Base-by-base conservation (phyloP, 2,797 vertebrate species). In the Ptychadena robeensis region DNA sequence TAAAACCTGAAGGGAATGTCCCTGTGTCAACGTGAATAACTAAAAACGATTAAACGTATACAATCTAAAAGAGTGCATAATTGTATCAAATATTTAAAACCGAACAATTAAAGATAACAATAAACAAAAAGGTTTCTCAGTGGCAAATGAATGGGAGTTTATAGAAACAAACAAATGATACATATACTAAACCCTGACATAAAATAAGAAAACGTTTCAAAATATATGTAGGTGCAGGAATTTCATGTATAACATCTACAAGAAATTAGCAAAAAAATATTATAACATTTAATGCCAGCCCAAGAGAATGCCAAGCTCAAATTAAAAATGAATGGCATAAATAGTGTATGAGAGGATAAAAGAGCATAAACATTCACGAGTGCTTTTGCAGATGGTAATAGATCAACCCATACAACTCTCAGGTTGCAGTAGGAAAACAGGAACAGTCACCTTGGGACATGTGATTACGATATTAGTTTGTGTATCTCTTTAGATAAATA, bases 1-100 rank as follows among this genome's bases (percentile, higher is more conserved):
- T 65, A 82, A 79, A 59, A 73, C 71, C 80, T 83, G 28, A 83
- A 86, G 79, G 71, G 40, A 69, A 48, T 80, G 68, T 9, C 9
- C 10, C 22, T 0, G 0, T 67, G 15, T 69, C 74, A 37, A 78
- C 68, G 64, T 34, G 83, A 71, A 18, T 70, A 10, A 0, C 0
- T 14, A 35, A 38, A 59, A 79, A 66, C 0, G 10, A 59, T 28
- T 32, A 25, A 57, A n/a, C 32, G 31, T 81, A 65, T 40, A 27
- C 40, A 44, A 61, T 61, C 59, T 28, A n/a, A 53, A 53, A 22
- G 44, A 53, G 44, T n/a, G 44, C 9, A 53, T 53, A 53, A 22
- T 53, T n/a, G 44, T 53, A 53, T 53, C 18, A 53, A 53, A 53
- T 53, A 53, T 53, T 53, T 53, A 53, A 0, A 53, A 18, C 44